Evolutionary conservation across 2,113 vertebrate genomes (phyloP).

Genomic region (Tonatia bakeri): DNA sequence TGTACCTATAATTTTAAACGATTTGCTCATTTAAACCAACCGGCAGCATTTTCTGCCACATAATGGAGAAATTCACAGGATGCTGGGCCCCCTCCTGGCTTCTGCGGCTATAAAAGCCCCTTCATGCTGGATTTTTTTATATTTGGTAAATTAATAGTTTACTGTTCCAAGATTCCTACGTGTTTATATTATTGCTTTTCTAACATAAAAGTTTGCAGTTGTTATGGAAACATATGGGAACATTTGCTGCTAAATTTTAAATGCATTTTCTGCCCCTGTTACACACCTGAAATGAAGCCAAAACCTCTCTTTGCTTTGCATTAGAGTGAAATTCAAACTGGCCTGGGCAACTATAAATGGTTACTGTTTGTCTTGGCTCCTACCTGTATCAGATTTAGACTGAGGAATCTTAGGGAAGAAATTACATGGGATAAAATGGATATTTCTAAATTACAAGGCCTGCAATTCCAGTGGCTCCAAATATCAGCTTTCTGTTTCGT

Average conservation of each 20-base stretch:
- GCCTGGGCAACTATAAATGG: slow-evolving; percentile 80
- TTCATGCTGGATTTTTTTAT: slow-evolving; percentile 57
- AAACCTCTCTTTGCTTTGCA: slow-evolving; percentile 80
- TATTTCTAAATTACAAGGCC: slow-evolving; percentile 86
- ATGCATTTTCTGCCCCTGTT: slow-evolving; percentile 77
- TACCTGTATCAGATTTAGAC: slow-evolving; percentile 86
- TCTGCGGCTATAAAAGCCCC: slow-evolving; percentile 64
- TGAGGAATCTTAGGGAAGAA: slow-evolving; percentile 83
- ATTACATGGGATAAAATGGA: slow-evolving; percentile 85
- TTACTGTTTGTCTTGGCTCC: slow-evolving; percentile 86
- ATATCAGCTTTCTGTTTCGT: slow-evolving; percentile 85
- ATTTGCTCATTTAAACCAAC: slow-evolving; percentile 65
- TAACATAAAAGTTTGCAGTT: slow-evolving; percentile 77
- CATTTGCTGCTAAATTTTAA: slow-evolving; percentile 75
- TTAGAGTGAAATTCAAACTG: slow-evolving; percentile 84
- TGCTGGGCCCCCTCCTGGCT: slow-evolving; percentile 44
- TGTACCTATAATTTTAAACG: slow-evolving; percentile 61
- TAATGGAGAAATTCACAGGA: slow-evolving; percentile 71
- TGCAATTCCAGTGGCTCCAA: slow-evolving; percentile 81
- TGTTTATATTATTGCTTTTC: slow-evolving; percentile 69
- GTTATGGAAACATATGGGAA: slow-evolving; percentile 78
- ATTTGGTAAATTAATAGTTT: slow-evolving; percentile 73
- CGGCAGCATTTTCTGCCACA: slow-evolving; percentile 55
- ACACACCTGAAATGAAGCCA: slow-evolving; percentile 82
- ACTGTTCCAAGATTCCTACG: slow-evolving; percentile 65